Percentiles rank a stretch among this genome's conserved stretches.
Evolutionary conservation across 2,113 vertebrate genomes (phyloP).

Genomic region (Crotalus tigris): DNA sequence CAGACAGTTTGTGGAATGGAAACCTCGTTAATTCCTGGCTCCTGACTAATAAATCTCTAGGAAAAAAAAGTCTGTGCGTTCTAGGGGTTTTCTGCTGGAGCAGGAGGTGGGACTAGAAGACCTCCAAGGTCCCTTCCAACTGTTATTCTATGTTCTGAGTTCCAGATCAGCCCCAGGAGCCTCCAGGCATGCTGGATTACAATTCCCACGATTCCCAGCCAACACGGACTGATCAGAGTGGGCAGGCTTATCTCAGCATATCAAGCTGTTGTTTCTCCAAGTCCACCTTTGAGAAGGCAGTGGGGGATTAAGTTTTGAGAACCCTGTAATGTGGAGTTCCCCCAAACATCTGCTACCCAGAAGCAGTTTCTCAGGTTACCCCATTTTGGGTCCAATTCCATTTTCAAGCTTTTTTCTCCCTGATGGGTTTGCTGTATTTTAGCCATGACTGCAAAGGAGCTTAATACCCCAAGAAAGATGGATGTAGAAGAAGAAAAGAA

Average conservation of each 20-base stretch:
- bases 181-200: neutral
- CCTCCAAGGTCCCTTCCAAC: neutral
- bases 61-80: neutral
- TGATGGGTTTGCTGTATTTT: neutral
- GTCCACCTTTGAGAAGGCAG: neutral
- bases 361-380: neutral
- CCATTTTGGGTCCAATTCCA: neutral
- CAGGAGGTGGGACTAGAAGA: neutral
- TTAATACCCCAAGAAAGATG: slow-evolving; percentile 12
- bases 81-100: neutral
- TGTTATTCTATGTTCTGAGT: neutral
- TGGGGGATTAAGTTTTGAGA: neutral
- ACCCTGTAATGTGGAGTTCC: neutral
- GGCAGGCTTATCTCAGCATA: neutral
- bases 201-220: neutral
- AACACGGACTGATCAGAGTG: neutral
- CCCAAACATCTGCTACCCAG: neutral
- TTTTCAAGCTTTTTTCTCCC: neutral
- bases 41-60: neutral
- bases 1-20: neutral
- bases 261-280: neutral
- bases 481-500: neutral
- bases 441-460: neutral
- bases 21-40: neutral
- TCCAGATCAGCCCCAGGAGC: neutral